Conservation (phyloP, 2,797 vertebrate genomes). For the Pseudochirops corinnae region DNA sequence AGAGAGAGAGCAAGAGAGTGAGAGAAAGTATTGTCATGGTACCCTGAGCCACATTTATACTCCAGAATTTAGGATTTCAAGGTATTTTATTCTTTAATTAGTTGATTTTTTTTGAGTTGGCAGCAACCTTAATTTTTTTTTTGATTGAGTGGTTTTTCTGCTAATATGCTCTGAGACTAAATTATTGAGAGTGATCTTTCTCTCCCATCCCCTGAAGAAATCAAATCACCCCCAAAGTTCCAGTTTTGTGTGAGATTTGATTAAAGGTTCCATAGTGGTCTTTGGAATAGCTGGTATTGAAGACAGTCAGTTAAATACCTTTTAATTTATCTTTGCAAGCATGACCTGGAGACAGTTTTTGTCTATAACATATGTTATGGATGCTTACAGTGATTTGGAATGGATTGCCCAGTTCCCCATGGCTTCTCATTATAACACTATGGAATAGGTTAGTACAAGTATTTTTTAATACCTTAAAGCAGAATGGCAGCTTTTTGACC, state of each 20-base stretch:
- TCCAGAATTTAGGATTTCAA: conserved; percentile 64
- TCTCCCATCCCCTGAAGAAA: conserved; percentile 74
- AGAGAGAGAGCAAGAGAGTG: not conserved
- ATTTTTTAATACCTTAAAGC: conserved; percentile 8
- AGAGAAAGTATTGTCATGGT: conserved; percentile 72
- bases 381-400: conserved; percentile 45
- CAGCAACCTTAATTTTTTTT: conserved; percentile 68
- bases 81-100: conserved; percentile 81
- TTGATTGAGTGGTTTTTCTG: conserved; percentile 66
- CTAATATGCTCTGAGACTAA: conserved; percentile 69
- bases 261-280: conserved; percentile 75
- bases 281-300: conserved; percentile 46
- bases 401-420: conserved; percentile 34
- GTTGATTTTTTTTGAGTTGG: conserved; percentile 72
- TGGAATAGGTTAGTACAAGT: conserved; percentile 52
- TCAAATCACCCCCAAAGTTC: conserved; percentile 71
- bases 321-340: conserved; percentile 55
- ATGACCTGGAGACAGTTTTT: conserved; percentile 47
- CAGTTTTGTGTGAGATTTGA: conserved; percentile 72
- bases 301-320: conserved; percentile 51
- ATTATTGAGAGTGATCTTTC: conserved; percentile 78
- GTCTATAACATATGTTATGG: conserved; percentile 45
- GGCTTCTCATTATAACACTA: conserved; percentile 1
- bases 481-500: conserved; percentile 40
- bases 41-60: conserved; percentile 64